Conservation (phyloP, 92 coral and sea anemone genomes). For the Muricea muricata region DNA sequence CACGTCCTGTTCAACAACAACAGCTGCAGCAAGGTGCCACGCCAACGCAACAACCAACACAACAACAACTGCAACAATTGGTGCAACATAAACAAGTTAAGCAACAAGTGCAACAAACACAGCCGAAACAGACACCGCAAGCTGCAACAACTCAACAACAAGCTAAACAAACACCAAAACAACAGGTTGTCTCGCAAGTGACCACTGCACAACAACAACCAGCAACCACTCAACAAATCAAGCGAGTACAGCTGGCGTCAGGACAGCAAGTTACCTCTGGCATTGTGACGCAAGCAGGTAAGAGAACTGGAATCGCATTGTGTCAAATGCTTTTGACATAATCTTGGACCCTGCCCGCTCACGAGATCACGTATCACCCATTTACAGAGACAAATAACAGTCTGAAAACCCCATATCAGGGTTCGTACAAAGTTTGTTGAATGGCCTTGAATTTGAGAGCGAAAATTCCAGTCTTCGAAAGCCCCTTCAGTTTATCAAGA, state of each 20-base stretch:
- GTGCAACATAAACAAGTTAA: background rate
- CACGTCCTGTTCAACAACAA: slow-evolving; percentile 63
- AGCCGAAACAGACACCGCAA: background rate
- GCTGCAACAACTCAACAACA: background rate
- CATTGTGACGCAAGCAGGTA: slow-evolving; percentile 17
- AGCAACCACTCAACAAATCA: slow-evolving; percentile 21
- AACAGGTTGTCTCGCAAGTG: background rate
- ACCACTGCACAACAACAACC: slow-evolving; percentile 54
- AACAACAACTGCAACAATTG: background rate
- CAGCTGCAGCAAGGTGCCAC: slow-evolving; percentile 28
- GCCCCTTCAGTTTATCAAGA: too few relatives aligned
- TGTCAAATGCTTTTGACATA: too few relatives aligned
- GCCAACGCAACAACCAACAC: background rate
- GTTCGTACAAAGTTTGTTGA: too few relatives aligned
- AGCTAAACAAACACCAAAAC: slow-evolving; percentile 1
- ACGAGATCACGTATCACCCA: too few relatives aligned
- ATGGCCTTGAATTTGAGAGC: too few relatives aligned
- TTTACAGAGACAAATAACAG: too few relatives aligned
- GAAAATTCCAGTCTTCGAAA: too few relatives aligned
- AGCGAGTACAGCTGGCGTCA: slow-evolving; percentile 16
- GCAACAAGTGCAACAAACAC: background rate
- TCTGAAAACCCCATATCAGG: too few relatives aligned
- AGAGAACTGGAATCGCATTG: too few relatives aligned
- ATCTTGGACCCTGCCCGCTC: too few relatives aligned
- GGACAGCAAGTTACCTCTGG: slow-evolving; percentile 27